phyloP scores from a whole-genome alignment of 2,797 vertebrate species.

The Huso huso region DNA sequence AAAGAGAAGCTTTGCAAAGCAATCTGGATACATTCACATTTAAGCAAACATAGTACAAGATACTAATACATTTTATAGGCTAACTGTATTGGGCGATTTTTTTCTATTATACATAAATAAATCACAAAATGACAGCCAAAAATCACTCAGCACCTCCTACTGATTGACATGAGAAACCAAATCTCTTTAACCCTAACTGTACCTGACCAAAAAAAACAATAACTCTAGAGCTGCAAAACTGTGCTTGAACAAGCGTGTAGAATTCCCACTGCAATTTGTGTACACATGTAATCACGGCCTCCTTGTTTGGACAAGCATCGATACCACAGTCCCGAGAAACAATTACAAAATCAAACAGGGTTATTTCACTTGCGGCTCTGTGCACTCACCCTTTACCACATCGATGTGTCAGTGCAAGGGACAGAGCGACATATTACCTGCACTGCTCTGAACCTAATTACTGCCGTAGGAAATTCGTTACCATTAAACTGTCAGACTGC shows the following conservation, averaged over 20 bases:
- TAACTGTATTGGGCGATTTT: too few species aligned
- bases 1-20: too few species aligned
- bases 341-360: slow-evolving; percentile 9
- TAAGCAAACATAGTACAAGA: too few species aligned
- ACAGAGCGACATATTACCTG: slow-evolving; percentile 7
- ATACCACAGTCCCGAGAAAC: slow-evolving; percentile 7
- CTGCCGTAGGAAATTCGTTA: slow-evolving; percentile 13
- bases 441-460: slow-evolving; percentile 13
- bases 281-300: not conserved
- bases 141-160: too few species aligned
- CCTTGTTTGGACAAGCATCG: slow-evolving; percentile 12
- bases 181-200: not conserved
- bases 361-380: not conserved
- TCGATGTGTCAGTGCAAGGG: slow-evolving; percentile 10
- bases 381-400: slow-evolving; percentile 8
- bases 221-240: not conserved
- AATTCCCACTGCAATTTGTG: not conserved
- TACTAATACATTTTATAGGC: too few species aligned
- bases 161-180: not conserved
- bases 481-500: slow-evolving; percentile 12
- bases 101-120: too few species aligned
- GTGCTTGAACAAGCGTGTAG: not conserved
- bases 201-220: not conserved
- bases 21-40: too few species aligned
- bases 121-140: too few species aligned